Conservation (phyloP, 1,140 invertebrate genomes). For the Drosophila tropicalis region DNA sequence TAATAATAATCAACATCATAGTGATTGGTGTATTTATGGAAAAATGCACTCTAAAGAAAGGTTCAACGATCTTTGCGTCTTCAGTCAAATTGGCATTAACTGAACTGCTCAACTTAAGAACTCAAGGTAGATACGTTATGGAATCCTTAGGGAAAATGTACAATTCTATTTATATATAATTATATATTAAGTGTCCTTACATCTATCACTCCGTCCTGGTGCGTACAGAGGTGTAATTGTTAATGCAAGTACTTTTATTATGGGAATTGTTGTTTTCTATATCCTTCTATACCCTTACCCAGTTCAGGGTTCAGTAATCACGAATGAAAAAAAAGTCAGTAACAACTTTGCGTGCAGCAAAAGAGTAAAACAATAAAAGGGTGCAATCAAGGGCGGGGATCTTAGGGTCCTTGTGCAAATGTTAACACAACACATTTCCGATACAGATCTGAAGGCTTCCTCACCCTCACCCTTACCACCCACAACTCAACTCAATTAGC, state of each 20-base stretch:
- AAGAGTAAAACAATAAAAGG: no score
- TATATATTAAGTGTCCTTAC: no score
- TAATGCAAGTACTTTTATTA: no score
- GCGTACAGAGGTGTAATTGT: no score
- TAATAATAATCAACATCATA: conserved; percentile 45
- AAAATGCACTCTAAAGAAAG: conserved; percentile 24
- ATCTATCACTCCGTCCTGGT: no score
- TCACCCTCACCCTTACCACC: not conserved
- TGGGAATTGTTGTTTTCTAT: no score
- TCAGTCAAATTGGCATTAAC: conserved; percentile 1
- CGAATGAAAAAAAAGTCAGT: not conserved
- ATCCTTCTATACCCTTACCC: no score
- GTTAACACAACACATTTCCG: conserved; percentile 5
- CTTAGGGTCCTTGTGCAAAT: not conserved
- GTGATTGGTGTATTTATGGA: conserved; percentile 44
- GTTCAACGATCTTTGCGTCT: conserved; percentile 40
- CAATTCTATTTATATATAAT: no score
- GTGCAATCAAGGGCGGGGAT: not conserved
- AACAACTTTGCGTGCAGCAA: not conserved
- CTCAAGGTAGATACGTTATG: not conserved
- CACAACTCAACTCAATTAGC: no score
- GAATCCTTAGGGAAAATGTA: no score
- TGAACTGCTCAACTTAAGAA: not conserved
- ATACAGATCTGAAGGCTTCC: not conserved
- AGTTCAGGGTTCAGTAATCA: no score